phyloP scores from a whole-genome alignment of 1,140 invertebrate genomes.

The Tetramorium alpestre region DNA sequence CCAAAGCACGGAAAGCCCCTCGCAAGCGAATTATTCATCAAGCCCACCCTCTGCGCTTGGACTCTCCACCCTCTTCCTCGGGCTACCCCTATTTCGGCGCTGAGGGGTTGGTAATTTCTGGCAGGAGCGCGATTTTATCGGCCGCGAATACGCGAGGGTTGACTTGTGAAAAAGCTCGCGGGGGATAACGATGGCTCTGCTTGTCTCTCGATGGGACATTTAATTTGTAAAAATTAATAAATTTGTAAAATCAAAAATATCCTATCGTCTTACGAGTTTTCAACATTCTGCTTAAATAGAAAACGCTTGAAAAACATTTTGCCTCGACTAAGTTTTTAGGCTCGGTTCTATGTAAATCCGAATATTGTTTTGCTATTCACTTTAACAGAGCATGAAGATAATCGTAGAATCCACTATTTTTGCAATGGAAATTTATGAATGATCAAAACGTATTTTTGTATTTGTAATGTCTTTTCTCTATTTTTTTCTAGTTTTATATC shows the following conservation, averaged over 20 bases:
- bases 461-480: background rate
- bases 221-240: background rate
- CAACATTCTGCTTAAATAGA: background rate
- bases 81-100: slow-evolving; percentile 56
- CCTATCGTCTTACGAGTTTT: background rate
- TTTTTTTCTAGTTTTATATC: background rate
- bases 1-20: slow-evolving; percentile 65
- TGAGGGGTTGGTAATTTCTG: slow-evolving; percentile 75
- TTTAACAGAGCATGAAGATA: background rate
- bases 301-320: background rate
- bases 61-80: background rate
- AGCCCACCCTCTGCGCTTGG: background rate
- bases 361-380: background rate
- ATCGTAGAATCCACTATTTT: background rate
- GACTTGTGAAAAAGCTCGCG: slow-evolving; percentile 75
- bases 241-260: background rate
- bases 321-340: too few species aligned
- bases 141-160: slow-evolving; percentile 64
- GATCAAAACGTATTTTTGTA: background rate
- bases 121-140: slow-evolving; percentile 81
- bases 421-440: background rate
- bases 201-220: slow-evolving; percentile 23
- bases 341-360: background rate
- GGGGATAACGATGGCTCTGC: slow-evolving; percentile 76
- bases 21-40: slow-evolving; percentile 69